Conservation (phyloP, 2,113 vertebrate genomes). For the Larimichthys polyactis region DNA sequence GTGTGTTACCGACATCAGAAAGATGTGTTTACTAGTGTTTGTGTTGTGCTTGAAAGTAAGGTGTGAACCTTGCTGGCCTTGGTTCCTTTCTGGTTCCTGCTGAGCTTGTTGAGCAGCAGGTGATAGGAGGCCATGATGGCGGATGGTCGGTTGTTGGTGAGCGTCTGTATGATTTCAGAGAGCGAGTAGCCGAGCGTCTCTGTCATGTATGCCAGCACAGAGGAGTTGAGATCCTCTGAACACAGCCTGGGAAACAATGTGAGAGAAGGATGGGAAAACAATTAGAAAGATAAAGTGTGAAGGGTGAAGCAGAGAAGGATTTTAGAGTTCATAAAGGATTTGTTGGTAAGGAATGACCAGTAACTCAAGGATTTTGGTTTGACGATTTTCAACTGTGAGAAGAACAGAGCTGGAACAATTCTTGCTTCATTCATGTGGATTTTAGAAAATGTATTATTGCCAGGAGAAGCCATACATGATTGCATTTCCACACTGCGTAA, state of each 20-base stretch:
- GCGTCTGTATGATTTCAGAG: constrained; percentile 82
- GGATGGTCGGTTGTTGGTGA: constrained; percentile 87
- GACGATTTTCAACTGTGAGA: constrained; percentile 4
- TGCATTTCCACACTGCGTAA: constrained; percentile 70
- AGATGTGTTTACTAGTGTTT: background rate
- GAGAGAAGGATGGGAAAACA: background rate
- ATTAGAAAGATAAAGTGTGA: background rate
- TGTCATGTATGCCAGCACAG: constrained; percentile 85
- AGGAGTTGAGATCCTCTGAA: constrained; percentile 83
- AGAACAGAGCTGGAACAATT: constrained; percentile 16
- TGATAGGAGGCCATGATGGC: constrained; percentile 87
- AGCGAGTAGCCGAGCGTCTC: constrained; percentile 82
- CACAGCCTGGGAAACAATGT: constrained; percentile 73
- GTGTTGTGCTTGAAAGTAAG: background rate
- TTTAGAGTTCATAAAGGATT: constrained; percentile 5
- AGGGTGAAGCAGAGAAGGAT: background rate
- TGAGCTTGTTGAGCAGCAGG: constrained; percentile 86
- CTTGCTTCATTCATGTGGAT: constrained; percentile 52
- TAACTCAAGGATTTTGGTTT: constrained; percentile 4
- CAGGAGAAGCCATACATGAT: constrained; percentile 60
- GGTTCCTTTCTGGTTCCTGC: constrained; percentile 79
- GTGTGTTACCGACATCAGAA: background rate
- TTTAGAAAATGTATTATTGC: constrained; percentile 42
- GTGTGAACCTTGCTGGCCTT: constrained; percentile 78
- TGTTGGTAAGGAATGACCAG: constrained; percentile 18